Base-by-base conservation (phyloP, 2,113 vertebrate species). In the Neodontobutis hainanensis region DNA sequence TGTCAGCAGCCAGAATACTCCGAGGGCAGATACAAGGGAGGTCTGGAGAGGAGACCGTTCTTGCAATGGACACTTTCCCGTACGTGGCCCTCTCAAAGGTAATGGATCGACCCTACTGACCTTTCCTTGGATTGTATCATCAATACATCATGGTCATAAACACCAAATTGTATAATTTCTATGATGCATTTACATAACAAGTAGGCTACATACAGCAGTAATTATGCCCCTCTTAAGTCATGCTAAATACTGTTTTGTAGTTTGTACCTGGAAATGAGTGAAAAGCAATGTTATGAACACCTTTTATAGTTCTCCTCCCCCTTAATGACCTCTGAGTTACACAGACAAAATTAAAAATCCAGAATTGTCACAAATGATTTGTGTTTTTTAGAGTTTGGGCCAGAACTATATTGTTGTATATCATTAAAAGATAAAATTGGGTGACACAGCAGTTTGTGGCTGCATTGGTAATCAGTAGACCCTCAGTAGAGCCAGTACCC, bases 11-110 rank as follows among this genome's bases (percentile, higher is more conserved):
- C 14, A 90, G 93, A 16, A 94, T 94, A 40, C 81, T 94, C 62
- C 71, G 81, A 64, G 93, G 93, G 34, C 93, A 94, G 75, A 88
- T 92, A 84, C 86, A 91, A 6, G 88, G 88, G 2, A 42, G 45
- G 2, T 79, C 84, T 1, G 93, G 93, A 9, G 93, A 94, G 81
- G 93, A 92, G 82, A 89, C 88, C 0, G 6, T 85, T 58, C 80
- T 94, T 52, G 79, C 93, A 53, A 93, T 94, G 91, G 93, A 94
- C 67, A 83, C 68, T 1, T 94, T 94, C 73, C 93, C 93, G 19
- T 91, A 94, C 61, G 78, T 94, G 38, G 93, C 93, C 14, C 84
- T 94, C 27, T 94, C 93, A 60, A 94, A 94, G 93, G 93, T 94
- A 19, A 80, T 3, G 52, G 53, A 14, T 77, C n/a, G 46, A 55